Conservation (phyloP, 2,797 vertebrate genomes). For the Eupleurogrammus muticus region DNA sequence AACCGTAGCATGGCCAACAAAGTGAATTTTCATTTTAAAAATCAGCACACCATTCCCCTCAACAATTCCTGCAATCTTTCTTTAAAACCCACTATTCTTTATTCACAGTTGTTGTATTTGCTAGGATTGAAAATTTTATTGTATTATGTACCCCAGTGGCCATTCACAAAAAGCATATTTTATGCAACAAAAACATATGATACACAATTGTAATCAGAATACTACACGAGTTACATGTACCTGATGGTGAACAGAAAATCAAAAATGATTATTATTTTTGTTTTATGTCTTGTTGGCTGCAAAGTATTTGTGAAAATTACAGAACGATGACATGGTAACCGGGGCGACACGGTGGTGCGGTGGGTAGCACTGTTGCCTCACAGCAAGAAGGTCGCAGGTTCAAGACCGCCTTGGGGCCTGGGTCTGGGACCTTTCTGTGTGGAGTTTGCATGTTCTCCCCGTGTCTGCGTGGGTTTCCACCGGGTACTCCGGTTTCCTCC, state of each 20-base stretch:
- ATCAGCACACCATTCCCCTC: not conserved
- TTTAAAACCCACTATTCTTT: not conserved
- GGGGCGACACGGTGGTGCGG: too few relatives aligned
- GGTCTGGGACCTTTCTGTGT: too few relatives aligned
- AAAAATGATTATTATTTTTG: not conserved
- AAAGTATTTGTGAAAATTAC: conserved; percentile 3
- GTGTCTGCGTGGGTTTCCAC: too few relatives aligned
- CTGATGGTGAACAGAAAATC: not conserved
- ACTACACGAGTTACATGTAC: too few relatives aligned
- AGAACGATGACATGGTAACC: not conserved
- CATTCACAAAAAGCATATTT: conserved; percentile 14
- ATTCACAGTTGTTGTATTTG: not conserved
- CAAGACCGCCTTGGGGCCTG: too few relatives aligned
- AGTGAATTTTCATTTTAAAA: not conserved
- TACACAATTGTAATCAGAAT: not conserved
- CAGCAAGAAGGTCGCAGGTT: too few relatives aligned
- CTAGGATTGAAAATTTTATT: not conserved
- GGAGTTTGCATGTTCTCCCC: too few relatives aligned
- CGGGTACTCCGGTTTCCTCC: too few relatives aligned
- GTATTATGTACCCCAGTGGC: not conserved
- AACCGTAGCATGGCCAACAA: not conserved
- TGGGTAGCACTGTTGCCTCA: too few relatives aligned
- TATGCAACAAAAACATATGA: conserved; percentile 1
- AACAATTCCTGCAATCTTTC: not conserved
- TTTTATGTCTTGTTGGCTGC: conserved; percentile 25